phyloP scores from a whole-genome alignment of 2,888 invertebrate species.

The Alviniconcha strummeri region DNA sequence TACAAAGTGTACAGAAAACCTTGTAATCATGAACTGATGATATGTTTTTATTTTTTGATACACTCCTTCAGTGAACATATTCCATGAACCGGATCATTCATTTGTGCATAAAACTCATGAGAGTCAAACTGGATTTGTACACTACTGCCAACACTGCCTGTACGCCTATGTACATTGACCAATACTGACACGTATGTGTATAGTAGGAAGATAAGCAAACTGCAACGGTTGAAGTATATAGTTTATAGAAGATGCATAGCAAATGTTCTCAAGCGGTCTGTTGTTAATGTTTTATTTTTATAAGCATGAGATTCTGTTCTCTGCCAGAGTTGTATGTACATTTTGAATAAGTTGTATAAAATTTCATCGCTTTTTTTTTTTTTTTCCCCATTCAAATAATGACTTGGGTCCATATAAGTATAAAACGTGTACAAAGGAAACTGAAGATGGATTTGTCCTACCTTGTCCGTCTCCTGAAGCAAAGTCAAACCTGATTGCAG shows the following conservation, averaged over 20 bases:
- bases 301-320: neutral
- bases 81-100: neutral
- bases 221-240: too few relatives aligned
- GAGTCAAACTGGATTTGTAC: neutral
- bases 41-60: slow-evolving; percentile 8
- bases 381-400: too few relatives aligned
- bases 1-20: neutral
- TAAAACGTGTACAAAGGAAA: neutral
- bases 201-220: too few relatives aligned
- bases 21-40: slow-evolving; percentile 16
- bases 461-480: neutral
- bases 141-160: too few relatives aligned
- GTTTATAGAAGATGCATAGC: too few relatives aligned
- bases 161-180: too few relatives aligned
- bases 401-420: neutral
- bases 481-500: neutral
- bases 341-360: slow-evolving; percentile 24
- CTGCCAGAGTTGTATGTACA: slow-evolving; percentile 10
- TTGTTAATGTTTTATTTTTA: neutral
- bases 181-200: too few relatives aligned
- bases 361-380: neutral
- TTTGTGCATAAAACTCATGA: slow-evolving; percentile 28
- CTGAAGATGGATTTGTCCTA: slow-evolving; percentile 20
- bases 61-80: neutral
- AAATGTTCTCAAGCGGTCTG: too few relatives aligned